Evolutionary conservation across 2,797 vertebrate genomes (phyloP).

Genomic region (Mormyrus hasselquistii): DNA sequence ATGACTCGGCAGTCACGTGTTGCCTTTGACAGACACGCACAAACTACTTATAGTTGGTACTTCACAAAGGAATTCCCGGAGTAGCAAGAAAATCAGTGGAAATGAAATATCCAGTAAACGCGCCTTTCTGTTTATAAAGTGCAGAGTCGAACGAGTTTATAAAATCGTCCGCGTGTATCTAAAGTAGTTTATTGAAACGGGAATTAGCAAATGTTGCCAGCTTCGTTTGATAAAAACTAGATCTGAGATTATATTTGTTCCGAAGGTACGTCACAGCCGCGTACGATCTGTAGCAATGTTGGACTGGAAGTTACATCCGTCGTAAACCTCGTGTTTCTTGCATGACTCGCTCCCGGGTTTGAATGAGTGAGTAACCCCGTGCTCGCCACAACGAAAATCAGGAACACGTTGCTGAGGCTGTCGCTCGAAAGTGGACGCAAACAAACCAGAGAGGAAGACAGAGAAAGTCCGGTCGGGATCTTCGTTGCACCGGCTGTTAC

Average conservation of each 20-base stretch:
- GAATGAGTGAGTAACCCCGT: not conserved
- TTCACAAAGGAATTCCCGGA: conserved; percentile 15
- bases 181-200: not conserved
- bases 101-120: not conserved
- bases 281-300: not conserved
- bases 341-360: not conserved
- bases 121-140: not conserved
- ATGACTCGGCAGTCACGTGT: conserved; percentile 45
- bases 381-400: not conserved
- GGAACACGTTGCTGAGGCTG: not conserved
- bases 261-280: not conserved
- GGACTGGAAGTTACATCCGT: not conserved
- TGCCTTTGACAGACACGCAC: not conserved
- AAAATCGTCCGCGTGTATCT: not conserved
- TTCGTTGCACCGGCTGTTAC: not conserved
- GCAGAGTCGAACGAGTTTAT: not conserved
- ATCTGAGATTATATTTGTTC: not conserved
- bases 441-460: not conserved
- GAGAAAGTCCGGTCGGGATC: not conserved
- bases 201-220: not conserved
- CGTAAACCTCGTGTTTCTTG: not conserved
- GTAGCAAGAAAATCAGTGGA: not conserved
- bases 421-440: not conserved
- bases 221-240: not conserved
- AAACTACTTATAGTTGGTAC: not conserved